Base-by-base conservation (phyloP, 2,113 vertebrate species). In the Vireo altiloquus region DNA sequence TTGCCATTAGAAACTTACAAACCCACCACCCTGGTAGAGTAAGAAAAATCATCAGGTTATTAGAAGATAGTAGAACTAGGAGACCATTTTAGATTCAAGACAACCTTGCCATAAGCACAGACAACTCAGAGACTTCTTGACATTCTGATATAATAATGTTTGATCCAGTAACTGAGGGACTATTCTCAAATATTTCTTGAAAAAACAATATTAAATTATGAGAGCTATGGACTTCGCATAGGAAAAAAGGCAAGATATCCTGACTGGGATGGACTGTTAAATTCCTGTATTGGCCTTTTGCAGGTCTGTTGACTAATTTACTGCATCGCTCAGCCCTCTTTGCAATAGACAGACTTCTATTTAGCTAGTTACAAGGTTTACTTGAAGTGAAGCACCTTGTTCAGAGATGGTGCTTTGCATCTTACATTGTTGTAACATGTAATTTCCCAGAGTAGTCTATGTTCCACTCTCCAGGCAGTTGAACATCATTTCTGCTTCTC, bases 401-500 rank as follows among this genome's bases (percentile, higher is more conserved):
- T 75, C 66, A 81, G 82, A 86, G 82, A 49, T 66, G 22, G 20
- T 88, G 14, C 66, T 94, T 93, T 91, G 40, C 49, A 88, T 88
- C 44, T 87, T 86, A 56, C 25, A 2, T 59, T 87, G 47, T 86
- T 6, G 1, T 59, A 94, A 88, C 37, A 30, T 74, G 50, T 80
- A 88, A 94, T 94, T 96, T 88, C 56, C 76, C 39, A 59, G 40
- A 66, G 21, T 25, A 80, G 54, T 65, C 57, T 82, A 2, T 87
- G 81, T 88, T 90, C 52, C 35, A 31, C 60, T 86, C 85, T 80
- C 44, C 59, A 82, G 59, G 78, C 70, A 77, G 75, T 47, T 91
- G 74, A 90, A 91, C 42, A 61, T 85, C 78, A 86, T 90, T 54
- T 93, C 47, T 88, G 71, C 60, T 83, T 92, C 82, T 83, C 50